Evolutionary conservation across 1,140 invertebrate genomes (phyloP), one percentile per base, ranked within the genome.

Genomic region (Drosophila burlai): DNA sequence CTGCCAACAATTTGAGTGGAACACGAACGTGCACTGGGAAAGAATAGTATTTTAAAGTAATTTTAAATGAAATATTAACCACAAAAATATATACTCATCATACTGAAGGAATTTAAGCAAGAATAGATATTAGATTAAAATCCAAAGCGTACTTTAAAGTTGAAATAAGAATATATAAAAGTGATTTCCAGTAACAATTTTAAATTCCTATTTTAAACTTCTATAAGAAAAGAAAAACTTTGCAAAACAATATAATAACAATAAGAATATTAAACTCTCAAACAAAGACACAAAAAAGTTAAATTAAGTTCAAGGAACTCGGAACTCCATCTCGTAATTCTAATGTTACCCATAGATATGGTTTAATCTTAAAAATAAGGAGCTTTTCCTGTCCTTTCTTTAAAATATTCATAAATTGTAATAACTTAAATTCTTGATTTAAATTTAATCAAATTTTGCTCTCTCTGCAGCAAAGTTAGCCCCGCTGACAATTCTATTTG

Each of bases 401-500:
- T 1, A 8, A n/a, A 42, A 42, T 16, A n/a, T 42, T n/a, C 7
- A 42, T 42, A 16, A 42, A 16, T 42, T 7, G 15, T n/a, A 4
- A 18, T 11, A 11, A 2, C 16, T 1, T 10, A 10, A 18, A 18
- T n/a, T 18, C 7, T 18, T 43, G 3, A n/a, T 5, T 45, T 45
- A 5, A 46, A 24, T 6, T 46, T 24, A 21, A 46, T 46, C 1
- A 26, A n/a, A 49, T 15, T 15, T 36, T 36, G 26, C 11, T 36
- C 36, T 54, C 31, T 67, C 46, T 67, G 67, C 47, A 29, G 38
- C 40, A n/a, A 13, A 61, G 63, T 46, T 68, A 49, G 74, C 52
- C 58, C 47, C 60, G 69, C 81, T 83, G 83, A 91, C 87, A 87
- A 91, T 91, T 91, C 87, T 82, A 91, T 91, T 91, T 91, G 87